Base-by-base conservation (phyloP, 2,113 vertebrate species). In the Dermatemys mawii region DNA sequence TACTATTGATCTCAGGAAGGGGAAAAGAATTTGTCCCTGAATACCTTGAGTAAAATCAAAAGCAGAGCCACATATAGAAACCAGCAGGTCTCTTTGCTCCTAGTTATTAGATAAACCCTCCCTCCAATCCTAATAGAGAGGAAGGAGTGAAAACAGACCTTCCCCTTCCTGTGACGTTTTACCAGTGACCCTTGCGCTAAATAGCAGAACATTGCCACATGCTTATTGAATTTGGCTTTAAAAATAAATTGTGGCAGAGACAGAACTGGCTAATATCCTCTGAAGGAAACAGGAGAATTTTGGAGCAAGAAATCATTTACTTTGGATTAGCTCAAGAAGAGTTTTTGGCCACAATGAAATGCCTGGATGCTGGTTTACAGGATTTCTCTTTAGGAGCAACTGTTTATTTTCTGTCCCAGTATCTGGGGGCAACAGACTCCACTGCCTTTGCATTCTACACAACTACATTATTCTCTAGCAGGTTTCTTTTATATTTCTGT, bases 281-380 rank as follows among this genome's bases (percentile, higher is more conserved):
- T 95, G 87, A 96, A 94, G 87, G 94, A 95, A 97, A 96, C 3
- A 35, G 90, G 93, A 97, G 90, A 91, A 89, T 93, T 97, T 86
- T 93, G 96, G 86, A 95, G 97, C 67, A 8, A 88, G 90, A 44
- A 89, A 93, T 78, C 93, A 94, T 96, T 97, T 96, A 93, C 80
- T 97, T 96, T 97, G 94, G 96, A 94, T 94, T 96, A 44, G 80
- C 86, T 90, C 41, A 48, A 87, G 32, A 83, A 44, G 93, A 76
- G 79, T 46, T 89, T 87, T 57, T 57, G 82, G 87, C 84, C 91
- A 84, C 81, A 82, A 0, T 8, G 84, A 82, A 41, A 91, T 81
- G 90, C 35, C 88, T 87, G 89, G 90, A 93, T 92, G n/a, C 50
- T 3, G 38, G 50, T 63, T 51, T 92, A 90, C 55, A 90, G 92